Evolutionary conservation across 2,797 vertebrate species (phyloP), one percentile per base, ranked within the genome.

Genomic region (Phoebastria nigripes): DNA sequence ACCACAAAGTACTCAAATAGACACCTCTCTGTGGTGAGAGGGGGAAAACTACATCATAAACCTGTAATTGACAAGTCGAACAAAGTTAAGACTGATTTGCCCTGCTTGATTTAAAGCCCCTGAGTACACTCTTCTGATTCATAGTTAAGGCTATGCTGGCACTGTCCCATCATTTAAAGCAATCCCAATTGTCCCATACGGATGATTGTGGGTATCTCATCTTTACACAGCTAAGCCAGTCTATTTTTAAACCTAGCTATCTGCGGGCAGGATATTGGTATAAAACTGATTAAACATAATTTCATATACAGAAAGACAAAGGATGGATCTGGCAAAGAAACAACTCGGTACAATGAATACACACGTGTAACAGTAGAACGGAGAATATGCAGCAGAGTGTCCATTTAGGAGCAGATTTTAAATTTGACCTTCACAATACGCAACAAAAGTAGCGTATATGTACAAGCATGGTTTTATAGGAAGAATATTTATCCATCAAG

Each of bases 171-270:
- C 55, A 8, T 4, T 71, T 8, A 71, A 25, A 85, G 74, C 55
- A 70, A 49, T n/a, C 74, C 44, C 84, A 78, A 1, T 19, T 65
- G 77, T 70, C 78, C 77, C 73, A 58, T 6, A 54, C 0, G 0
- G 67, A 37, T 58, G 33, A 61, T 17, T 90, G 71, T 1, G 8
- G 82, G 59, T 74, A 51, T 33, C 81, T 82, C 87, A 66, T 55
- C 89, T 80, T 77, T 16, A 71, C 65, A 58, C 84, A 93, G 82
- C 55, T 74, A 46, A 94, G 82, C 11, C 61, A 29, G 69, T 11
- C 82, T 94, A 74, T 83, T 91, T 92, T 93, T 89, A 92, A 93
- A 78, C 41, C 19, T 7, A 26, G 72, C 17, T 83, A 71, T 91
- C 87, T 74, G 69, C 82, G 88, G 87, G 85, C 82, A 94, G 82